Evolutionary conservation across 2,797 vertebrate genomes (phyloP).

Genomic region (Acanthurus tractus): DNA sequence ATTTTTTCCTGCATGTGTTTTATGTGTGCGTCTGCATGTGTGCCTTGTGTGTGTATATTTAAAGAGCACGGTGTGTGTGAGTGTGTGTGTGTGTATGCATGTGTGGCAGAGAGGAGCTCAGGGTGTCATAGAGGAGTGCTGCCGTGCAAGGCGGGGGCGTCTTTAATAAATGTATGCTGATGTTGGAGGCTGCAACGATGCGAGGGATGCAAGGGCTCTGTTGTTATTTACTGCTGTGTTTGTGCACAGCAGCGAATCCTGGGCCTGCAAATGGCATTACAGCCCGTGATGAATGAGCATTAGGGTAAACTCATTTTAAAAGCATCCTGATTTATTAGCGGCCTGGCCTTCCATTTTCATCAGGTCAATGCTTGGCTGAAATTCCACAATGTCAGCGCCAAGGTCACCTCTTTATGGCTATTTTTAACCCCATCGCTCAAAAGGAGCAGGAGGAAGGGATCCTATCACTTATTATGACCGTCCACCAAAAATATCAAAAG

Average conservation of each 20-base stretch:
- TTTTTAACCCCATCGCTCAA: slow-evolving; percentile 80
- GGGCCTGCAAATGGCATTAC: slow-evolving; percentile 98
- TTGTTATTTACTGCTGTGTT: slow-evolving; percentile 99
- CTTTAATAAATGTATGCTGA: slow-evolving; percentile 98
- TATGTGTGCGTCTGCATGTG: slow-evolving; percentile 65
- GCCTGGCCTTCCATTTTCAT: slow-evolving; percentile 98
- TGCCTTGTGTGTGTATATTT: slow-evolving; percentile 63
- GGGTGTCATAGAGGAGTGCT: slow-evolving; percentile 78
- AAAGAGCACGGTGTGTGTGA: slow-evolving; percentile 55
- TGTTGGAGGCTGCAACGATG: slow-evolving; percentile 91
- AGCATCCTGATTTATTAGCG: slow-evolving; percentile 99
- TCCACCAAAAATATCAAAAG: slow-evolving; percentile 72
- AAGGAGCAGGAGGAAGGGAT: slow-evolving; percentile 70
- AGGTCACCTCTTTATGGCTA: slow-evolving; percentile 92
- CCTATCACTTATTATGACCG: slow-evolving; percentile 89
- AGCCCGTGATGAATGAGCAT: slow-evolving; percentile 99
- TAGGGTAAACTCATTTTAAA: slow-evolving; percentile 99
- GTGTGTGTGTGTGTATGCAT: slow-evolving; percentile 42
- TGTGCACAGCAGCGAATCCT: slow-evolving; percentile 93
- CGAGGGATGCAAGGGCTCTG: slow-evolving; percentile 89
- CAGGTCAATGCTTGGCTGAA: slow-evolving; percentile 99
- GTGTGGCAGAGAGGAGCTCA: slow-evolving; percentile 68
- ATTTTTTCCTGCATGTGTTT: slow-evolving; percentile 74
- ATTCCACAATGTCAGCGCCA: slow-evolving; percentile 98
- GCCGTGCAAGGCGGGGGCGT: slow-evolving; percentile 82